Conservation (phyloP, 2,888 invertebrate species). For the Torymus tubicola region DNA sequence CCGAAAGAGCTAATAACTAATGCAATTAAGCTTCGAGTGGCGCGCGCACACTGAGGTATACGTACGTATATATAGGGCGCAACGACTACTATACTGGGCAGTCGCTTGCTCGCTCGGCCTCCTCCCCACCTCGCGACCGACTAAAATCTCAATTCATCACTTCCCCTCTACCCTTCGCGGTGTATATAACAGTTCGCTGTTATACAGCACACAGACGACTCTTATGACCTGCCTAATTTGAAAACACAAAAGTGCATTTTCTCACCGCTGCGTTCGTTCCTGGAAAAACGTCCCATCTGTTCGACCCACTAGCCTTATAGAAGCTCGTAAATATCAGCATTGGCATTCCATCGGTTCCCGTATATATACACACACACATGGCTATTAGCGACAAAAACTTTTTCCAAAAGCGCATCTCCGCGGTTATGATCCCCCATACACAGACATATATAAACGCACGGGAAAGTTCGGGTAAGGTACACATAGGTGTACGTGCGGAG, state of each 20-base stretch:
- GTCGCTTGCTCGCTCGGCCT: too few species aligned
- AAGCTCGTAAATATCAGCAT: not conserved
- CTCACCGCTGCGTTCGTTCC: slow-evolving; percentile 28
- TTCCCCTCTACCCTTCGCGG: not conserved
- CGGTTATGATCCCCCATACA: too few species aligned
- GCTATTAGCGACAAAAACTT: slow-evolving; percentile 4
- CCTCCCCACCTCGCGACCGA: not conserved
- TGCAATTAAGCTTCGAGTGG: not conserved
- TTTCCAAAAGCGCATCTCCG: not conserved
- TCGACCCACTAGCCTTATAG: not conserved
- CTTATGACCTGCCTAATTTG: slow-evolving; percentile 13
- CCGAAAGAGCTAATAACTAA: not conserved
- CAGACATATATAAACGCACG: not conserved
- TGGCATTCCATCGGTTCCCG: too few species aligned
- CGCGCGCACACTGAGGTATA: not conserved
- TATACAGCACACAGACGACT: not conserved
- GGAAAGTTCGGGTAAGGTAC: not conserved
- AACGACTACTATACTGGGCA: too few species aligned
- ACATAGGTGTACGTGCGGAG: slow-evolving; percentile 5
- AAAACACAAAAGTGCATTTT: slow-evolving; percentile 20
- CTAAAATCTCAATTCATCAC: slow-evolving; percentile 2
- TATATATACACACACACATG: too few species aligned
- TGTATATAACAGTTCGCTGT: not conserved
- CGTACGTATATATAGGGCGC: too few species aligned
- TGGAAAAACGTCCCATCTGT: slow-evolving; percentile 30